Conservation (phyloP, 2,888 invertebrate genomes). For the Microplitis manilae region DNA sequence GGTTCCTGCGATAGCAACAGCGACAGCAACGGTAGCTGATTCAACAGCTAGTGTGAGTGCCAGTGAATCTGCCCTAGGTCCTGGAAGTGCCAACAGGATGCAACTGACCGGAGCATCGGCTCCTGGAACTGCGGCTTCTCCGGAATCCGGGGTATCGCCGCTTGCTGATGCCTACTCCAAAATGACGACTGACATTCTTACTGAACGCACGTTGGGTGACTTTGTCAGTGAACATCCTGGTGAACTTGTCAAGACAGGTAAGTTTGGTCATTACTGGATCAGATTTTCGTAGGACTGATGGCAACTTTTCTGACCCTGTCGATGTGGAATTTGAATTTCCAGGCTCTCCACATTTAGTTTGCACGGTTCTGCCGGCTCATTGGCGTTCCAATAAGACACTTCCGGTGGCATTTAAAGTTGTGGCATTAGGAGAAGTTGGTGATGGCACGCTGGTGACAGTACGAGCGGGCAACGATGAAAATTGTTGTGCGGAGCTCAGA, state of each 20-base stretch:
- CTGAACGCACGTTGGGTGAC: slow-evolving; percentile 89
- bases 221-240: slow-evolving; percentile 92
- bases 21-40: slow-evolving; percentile 26
- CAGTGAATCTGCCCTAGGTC: slow-evolving; percentile 27
- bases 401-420: slow-evolving; percentile 97
- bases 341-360: slow-evolving; percentile 92
- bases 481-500: slow-evolving; percentile 94
- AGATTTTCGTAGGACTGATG: not conserved
- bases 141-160: slow-evolving; percentile 69
- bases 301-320: not conserved
- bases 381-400: slow-evolving; percentile 99
- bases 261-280: slow-evolving; percentile 36
- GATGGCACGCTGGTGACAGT: slow-evolving; percentile 98
- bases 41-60: slow-evolving; percentile 26
- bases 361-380: slow-evolving; percentile 94
- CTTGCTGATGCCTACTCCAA: slow-evolving; percentile 74
- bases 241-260: slow-evolving; percentile 90
- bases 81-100: slow-evolving; percentile 59
- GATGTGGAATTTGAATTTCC: slow-evolving; percentile 20
- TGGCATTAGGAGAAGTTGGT: slow-evolving; percentile 93
- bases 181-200: slow-evolving; percentile 92
- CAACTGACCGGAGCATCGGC: slow-evolving; percentile 70
- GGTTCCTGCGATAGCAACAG: slow-evolving; percentile 34
- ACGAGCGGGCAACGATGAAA: slow-evolving; percentile 98
- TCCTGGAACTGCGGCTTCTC: slow-evolving; percentile 69